Evolutionary conservation across 2,113 vertebrate species (phyloP).

Genomic region (Gadus chalcogrammus): DNA sequence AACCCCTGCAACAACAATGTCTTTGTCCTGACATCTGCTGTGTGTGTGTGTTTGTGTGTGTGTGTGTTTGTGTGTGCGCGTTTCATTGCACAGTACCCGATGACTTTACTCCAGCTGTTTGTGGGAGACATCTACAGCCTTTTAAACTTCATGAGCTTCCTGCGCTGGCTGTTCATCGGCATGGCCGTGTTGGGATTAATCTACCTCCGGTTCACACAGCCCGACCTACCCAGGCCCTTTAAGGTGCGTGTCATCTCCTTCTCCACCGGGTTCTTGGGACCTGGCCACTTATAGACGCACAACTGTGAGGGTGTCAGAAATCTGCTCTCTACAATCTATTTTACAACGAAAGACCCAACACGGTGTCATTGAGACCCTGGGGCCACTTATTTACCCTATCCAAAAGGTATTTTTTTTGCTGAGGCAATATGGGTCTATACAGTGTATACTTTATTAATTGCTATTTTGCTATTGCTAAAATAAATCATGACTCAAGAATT

Average conservation of each 20-base stretch:
- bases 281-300: no score
- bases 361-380: no score
- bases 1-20: background rate
- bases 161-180: conserved; percentile 95
- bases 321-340: no score
- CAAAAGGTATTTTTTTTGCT: no score
- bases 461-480: no score
- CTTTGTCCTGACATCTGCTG: background rate
- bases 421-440: no score
- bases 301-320: no score
- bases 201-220: conserved; percentile 88
- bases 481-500: no score
- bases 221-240: conserved; percentile 92
- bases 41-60: conserved; percentile 21
- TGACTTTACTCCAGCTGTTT: conserved; percentile 92
- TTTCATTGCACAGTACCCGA: conserved; percentile 76
- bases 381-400: no score
- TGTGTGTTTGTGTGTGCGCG: conserved; percentile 8
- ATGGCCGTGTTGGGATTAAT: conserved; percentile 88
- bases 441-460: no score
- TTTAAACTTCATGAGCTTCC: conserved; percentile 95
- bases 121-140: conserved; percentile 90
- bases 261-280: no score
- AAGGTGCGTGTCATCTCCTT: conserved; percentile 75
- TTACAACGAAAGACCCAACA: no score